Evolutionary conservation across 92 coral and sea anemone genomes (phyloP).

Genomic region (Porites cylindrica): DNA sequence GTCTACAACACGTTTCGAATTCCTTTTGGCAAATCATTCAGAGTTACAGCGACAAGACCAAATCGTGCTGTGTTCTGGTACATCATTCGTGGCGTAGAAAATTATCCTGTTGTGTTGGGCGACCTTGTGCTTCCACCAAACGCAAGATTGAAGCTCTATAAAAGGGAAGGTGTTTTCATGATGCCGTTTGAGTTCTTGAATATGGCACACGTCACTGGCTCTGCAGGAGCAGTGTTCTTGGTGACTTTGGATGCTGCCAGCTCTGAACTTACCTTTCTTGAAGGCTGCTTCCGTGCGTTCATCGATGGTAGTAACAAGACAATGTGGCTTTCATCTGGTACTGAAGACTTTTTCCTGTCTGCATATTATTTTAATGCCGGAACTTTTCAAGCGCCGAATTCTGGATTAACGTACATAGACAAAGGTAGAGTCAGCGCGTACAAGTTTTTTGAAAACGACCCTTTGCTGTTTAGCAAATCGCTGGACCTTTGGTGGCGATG

Average conservation of each 20-base stretch:
- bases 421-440: slow-evolving; percentile 38
- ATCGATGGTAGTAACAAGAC: slow-evolving; percentile 46
- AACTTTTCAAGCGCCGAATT: slow-evolving; percentile 8
- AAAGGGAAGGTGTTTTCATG: slow-evolving; percentile 14
- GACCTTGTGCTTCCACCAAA: slow-evolving; percentile 38
- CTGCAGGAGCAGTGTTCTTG: slow-evolving; percentile 50
- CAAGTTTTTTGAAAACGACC: slow-evolving; percentile 64
- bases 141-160: slow-evolving; percentile 48
- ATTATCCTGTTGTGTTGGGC: slow-evolving; percentile 43
- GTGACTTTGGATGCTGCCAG: slow-evolving; percentile 52
- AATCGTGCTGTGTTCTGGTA: slow-evolving; percentile 32
- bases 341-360: slow-evolving; percentile 69
- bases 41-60: slow-evolving; percentile 43
- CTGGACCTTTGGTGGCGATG: slow-evolving; percentile 53
- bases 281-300: slow-evolving; percentile 63
- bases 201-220: slow-evolving; percentile 25
- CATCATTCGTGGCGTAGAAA: slow-evolving; percentile 56
- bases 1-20: slow-evolving; percentile 59
- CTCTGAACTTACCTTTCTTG: slow-evolving; percentile 34
- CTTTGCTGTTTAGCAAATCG: slow-evolving; percentile 55
- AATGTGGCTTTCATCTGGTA: slow-evolving; percentile 67
- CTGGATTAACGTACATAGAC: slow-evolving; percentile 40
- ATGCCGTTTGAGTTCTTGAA: slow-evolving; percentile 53
- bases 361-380: slow-evolving; percentile 50
- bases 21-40: slow-evolving; percentile 41